These are phyloP conservation scores for Vanessa cardui DNA, from an alignment of 2,888 invertebrate genomes.

Conservation along the genomic window DNA sequence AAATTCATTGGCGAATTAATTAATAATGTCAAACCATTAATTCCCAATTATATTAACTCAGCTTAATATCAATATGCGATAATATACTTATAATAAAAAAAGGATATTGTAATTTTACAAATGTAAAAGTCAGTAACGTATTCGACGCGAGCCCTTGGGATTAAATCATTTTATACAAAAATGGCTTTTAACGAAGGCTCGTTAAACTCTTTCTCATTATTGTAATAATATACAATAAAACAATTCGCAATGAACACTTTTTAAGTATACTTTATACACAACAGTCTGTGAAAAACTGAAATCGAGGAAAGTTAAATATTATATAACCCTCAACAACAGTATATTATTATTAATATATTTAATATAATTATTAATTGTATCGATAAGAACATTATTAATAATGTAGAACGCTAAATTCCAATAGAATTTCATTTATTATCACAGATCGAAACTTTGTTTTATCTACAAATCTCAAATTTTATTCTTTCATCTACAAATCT, in stretches of 20 bases:
- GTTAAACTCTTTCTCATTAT: constrained; percentile 31
- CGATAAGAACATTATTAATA: too few relatives aligned
- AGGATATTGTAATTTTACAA: constrained; percentile 19
- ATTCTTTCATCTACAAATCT: too few relatives aligned
- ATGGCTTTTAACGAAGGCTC: constrained; percentile 27
- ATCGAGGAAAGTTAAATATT: background rate
- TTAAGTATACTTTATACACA: background rate
- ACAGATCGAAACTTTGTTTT: too few relatives aligned
- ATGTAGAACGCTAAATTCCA: too few relatives aligned
- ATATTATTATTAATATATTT: too few relatives aligned
- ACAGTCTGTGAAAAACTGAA: background rate
- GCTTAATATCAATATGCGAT: background rate
- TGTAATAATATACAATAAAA: constrained; percentile 20
- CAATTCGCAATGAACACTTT: background rate
- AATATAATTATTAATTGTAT: too few relatives aligned
- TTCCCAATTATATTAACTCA: background rate
- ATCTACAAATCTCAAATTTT: too few relatives aligned
- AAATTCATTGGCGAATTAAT: too few relatives aligned
- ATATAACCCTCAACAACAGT: too few relatives aligned
- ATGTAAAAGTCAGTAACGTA: constrained; percentile 18
- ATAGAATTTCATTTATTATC: too few relatives aligned
- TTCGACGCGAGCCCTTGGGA: constrained; percentile 23
- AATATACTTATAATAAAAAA: constrained; percentile 2
- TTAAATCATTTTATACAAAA: constrained; percentile 24
- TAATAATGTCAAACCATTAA: too few relatives aligned